phyloP scores from a whole-genome alignment of 2,888 invertebrate species.

The Sycophila texana region DNA sequence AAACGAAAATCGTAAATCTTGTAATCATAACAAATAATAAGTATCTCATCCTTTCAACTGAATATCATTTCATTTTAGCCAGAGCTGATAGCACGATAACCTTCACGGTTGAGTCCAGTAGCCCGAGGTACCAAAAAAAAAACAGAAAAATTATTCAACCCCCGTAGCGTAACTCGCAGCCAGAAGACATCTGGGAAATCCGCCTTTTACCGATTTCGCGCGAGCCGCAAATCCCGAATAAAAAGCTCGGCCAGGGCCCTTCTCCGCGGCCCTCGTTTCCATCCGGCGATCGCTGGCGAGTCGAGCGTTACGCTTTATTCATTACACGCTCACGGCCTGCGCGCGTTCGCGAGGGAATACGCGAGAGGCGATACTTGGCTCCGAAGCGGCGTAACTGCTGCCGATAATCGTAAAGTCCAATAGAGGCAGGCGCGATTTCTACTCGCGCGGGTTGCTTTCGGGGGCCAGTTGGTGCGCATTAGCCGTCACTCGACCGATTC shows the following conservation, averaged over 20 bases:
- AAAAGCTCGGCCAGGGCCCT: conserved; percentile 23
- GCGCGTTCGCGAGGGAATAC: background rate
- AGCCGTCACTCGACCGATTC: conserved; percentile 39
- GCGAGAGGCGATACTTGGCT: background rate
- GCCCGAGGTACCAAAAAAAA: too few relatives aligned
- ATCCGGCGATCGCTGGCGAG: conserved; percentile 10
- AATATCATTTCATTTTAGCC: too few relatives aligned
- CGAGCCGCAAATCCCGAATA: conserved; percentile 39
- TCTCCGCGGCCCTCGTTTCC: conserved; percentile 6
- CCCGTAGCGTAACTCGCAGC: too few relatives aligned
- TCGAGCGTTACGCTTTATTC: conserved; percentile 43
- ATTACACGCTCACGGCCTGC: conserved; percentile 15
- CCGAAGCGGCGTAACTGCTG: conserved; percentile 52
- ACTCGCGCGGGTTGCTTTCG: conserved; percentile 9
- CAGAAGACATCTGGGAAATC: too few relatives aligned
- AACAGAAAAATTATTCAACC: too few relatives aligned
- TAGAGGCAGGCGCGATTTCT: conserved; percentile 50
- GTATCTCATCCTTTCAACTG: too few relatives aligned
- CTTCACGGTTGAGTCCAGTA: too few relatives aligned
- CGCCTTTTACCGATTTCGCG: background rate
- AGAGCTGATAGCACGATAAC: too few relatives aligned
- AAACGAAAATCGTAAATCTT: too few relatives aligned
- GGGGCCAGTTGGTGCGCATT: conserved; percentile 21
- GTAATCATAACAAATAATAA: too few relatives aligned
- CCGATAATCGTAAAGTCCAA: conserved; percentile 58